Conservation (phyloP, 1,140 invertebrate species). For the Heliothis subflexa region DNA sequence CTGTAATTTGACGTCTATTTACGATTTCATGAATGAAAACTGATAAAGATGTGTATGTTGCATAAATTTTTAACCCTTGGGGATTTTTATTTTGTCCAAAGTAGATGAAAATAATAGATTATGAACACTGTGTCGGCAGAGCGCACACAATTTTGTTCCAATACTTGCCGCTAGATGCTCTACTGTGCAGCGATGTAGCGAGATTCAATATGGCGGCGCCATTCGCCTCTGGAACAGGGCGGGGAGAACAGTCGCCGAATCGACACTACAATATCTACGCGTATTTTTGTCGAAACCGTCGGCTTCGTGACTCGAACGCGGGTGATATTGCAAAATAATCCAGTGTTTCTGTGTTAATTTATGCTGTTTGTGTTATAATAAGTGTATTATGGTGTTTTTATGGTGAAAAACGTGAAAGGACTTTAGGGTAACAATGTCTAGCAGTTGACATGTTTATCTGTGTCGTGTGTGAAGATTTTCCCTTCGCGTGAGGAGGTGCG, state of each 20-base stretch:
- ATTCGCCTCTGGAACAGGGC: constrained; percentile 84
- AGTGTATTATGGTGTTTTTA: constrained; percentile 79
- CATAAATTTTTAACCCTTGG: background rate
- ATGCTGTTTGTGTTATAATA: constrained; percentile 80
- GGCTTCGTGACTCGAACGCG: constrained; percentile 81
- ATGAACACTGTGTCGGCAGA: background rate
- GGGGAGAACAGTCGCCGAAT: constrained; percentile 83
- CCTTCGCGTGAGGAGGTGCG: constrained; percentile 83
- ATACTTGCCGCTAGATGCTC: constrained; percentile 71
- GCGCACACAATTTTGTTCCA: constrained; percentile 55
- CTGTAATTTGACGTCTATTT: background rate
- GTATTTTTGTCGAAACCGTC: constrained; percentile 80
- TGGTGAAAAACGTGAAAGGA: constrained; percentile 84
- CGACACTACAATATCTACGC: constrained; percentile 81
- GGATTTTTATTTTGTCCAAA: background rate
- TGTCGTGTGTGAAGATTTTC: constrained; percentile 86
- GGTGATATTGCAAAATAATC: constrained; percentile 81
- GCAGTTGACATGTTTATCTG: constrained; percentile 86
- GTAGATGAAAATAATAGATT: background rate
- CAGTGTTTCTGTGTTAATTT: constrained; percentile 81
- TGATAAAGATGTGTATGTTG: background rate
- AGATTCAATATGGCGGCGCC: constrained; percentile 84
- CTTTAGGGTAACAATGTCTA: constrained; percentile 86
- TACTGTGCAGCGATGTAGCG: constrained; percentile 62
- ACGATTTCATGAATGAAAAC: background rate